Evolutionary conservation across 2,113 vertebrate genomes (phyloP), one percentile per base, ranked within the genome.

Genomic region (Prionailurus viverrinus): DNA sequence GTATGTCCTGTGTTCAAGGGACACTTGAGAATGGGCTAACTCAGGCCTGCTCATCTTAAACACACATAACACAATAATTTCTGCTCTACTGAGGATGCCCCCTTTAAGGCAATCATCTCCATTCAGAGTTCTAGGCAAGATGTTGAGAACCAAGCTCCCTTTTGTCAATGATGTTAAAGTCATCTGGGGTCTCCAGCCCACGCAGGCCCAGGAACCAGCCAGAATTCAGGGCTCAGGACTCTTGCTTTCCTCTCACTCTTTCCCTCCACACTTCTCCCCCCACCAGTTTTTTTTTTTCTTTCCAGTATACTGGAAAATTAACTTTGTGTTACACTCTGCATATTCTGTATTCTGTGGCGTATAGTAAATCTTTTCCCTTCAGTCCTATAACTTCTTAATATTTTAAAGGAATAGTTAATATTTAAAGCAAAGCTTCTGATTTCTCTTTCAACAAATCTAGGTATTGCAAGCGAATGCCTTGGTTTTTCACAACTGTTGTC

Each of bases 401-500:
- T 97, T 97, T 97, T 97, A 95, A 96, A 15, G 39, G 53, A 92
- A 94, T 78, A 89, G 61, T 97, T 96, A 97, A 97, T 98, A 97
- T 97, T 98, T 98, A 96, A 98, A 97, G 80, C 55, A 66, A 96
- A 96, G 83, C 29, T 92, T 95, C 80, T 45, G 33, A 79, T 81
- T 96, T 95, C 92, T 95, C 94, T 96, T 92, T 96, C 91, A 95
- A 84, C 69, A 94, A 95, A 73, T 65, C 45, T 29, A 92, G 83
- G 41, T 92, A 93, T 82, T 89, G 48, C 81, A 80, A 92, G 86
- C 66, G 74, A 97, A 96, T 87, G 66, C 73, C 91, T 68, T 91
- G 63, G 80, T 33, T 90, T 95, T 90, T 76, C 84, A 78, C 53
- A 87, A 85, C 76, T 76, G 61, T 89, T 96, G 74, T 90, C 58